These are phyloP conservation scores for Idaea aversata DNA, from an alignment of 2,888 invertebrate genomes.

Conservation along the genomic window DNA sequence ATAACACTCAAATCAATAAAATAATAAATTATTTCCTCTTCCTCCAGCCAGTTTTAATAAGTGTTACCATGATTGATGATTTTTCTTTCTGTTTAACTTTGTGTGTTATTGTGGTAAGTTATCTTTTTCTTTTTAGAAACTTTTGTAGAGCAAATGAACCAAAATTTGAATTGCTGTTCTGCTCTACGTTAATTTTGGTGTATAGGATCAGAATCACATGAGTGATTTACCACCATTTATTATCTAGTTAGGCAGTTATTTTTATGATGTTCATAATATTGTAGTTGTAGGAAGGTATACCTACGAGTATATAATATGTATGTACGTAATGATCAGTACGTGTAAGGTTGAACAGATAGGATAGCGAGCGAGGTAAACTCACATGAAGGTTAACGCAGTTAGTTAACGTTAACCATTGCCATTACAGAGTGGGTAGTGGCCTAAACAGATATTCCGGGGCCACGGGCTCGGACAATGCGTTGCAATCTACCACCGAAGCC, in stretches of 20 bases:
- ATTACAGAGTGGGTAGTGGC: slow-evolving; percentile 75
- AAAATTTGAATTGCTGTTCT: too few relatives aligned
- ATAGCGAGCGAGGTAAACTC: slow-evolving; percentile 48
- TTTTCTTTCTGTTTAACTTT: slow-evolving; percentile 33
- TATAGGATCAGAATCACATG: background rate
- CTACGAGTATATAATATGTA: background rate
- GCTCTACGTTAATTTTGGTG: too few relatives aligned
- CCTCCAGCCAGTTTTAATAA: slow-evolving; percentile 65
- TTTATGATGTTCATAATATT: background rate
- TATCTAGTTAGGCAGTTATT: background rate
- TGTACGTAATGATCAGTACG: slow-evolving; percentile 19
- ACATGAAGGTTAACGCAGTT: slow-evolving; percentile 60
- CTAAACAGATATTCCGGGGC: slow-evolving; percentile 79
- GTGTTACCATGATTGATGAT: slow-evolving; percentile 76
- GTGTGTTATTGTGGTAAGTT: slow-evolving; percentile 13
- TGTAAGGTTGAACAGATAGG: slow-evolving; percentile 36
- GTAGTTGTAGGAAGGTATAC: too few relatives aligned
- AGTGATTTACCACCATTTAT: background rate
- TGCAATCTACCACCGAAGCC: slow-evolving; percentile 74
- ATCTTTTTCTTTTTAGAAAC: slow-evolving; percentile 6
- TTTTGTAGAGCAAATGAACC: background rate
- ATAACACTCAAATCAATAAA: slow-evolving; percentile 75
- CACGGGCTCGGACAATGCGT: slow-evolving; percentile 74
- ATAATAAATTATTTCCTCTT: slow-evolving; percentile 73
- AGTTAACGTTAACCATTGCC: slow-evolving; percentile 66